Percentiles rank a stretch among this genome's conserved stretches.
phyloP scores from a whole-genome alignment of 2,797 vertebrate genomes.

The Gymnothorax reevesii region DNA sequence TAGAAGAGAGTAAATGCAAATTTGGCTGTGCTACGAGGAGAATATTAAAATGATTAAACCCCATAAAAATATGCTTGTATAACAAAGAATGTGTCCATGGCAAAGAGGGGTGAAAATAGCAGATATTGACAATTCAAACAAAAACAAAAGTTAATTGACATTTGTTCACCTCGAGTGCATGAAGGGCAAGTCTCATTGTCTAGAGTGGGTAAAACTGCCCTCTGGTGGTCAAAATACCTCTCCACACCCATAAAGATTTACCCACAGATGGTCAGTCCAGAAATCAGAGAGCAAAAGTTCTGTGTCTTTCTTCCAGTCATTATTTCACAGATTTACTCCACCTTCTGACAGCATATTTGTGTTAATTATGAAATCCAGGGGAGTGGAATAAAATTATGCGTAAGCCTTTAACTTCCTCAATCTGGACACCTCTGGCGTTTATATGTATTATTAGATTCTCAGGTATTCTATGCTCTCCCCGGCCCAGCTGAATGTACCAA shows the following conservation, averaged over 20 bases:
- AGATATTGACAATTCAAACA: constrained; percentile 11
- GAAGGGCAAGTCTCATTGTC: constrained; percentile 26
- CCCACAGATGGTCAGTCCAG: background rate
- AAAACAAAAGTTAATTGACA: constrained; percentile 19
- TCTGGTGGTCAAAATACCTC: constrained; percentile 70
- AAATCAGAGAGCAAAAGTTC: no score
- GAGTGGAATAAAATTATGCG: no score
- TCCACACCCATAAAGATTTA: constrained; percentile 23
- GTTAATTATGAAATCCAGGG: no score
- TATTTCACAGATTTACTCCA: no score
- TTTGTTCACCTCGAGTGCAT: background rate
- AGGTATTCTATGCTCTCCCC: constrained; percentile 28
- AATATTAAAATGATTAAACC: background rate
- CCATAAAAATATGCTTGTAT: background rate
- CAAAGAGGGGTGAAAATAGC: background rate
- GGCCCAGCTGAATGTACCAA: constrained; percentile 21
- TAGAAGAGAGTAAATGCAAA: background rate
- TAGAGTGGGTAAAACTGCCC: constrained; percentile 63
- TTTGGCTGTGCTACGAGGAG: constrained; percentile 10
- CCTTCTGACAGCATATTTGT: no score
- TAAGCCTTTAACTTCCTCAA: no score
- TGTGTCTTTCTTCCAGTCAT: no score
- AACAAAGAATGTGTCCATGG: background rate
- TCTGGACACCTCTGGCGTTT: background rate
- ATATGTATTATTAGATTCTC: background rate